Evolutionary conservation across 2,888 invertebrate genomes (phyloP), one percentile per base, ranked within the genome.

Genomic region (Bellardia bayeri): DNA sequence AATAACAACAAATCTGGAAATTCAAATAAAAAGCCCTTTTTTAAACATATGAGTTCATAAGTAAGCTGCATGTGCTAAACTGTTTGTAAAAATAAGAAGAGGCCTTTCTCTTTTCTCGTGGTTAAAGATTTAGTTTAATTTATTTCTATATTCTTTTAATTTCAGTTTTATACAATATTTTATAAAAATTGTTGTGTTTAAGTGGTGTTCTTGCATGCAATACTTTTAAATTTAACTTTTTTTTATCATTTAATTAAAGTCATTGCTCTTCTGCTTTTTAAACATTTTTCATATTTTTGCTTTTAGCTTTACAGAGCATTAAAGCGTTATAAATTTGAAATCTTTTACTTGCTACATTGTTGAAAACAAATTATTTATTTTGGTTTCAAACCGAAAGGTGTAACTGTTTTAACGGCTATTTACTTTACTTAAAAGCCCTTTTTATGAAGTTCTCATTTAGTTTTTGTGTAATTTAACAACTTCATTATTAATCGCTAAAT

Each of bases 221-320:
- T 76, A 66, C 58, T 87, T 76, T 71, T 51, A n/a, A 72, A 49
- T 83, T 72, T 85, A 58, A 79, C 75, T 74, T 61, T 88, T 89
- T 88, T 89, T 89, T 89, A 89, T 90, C 89, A 88, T 87, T 89
- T 89, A 90, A 90, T 90, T 90, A 89, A 90, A 90, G 88, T 86
- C 88, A 88, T 88, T 89, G 89, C 88, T 89, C 80, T 89, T 88
- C 30, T 68, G 75, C 33, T 64, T 23, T 71, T 78, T 30, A 54
- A 61, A 51, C 23, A 11, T n/a, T 33, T 40, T n/a, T 68, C 54
- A 54, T 51, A 68, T 16, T 68, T 58, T 45, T 58, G 8, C 11
- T 51, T 33, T 33, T 2, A 14, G 8, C 54, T 71, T 45, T 14
- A 5, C 13, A 37, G 6, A 23, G 42, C 42, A 58, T 30, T 76